Conservation (phyloP, 2,113 vertebrate species). For the Telmatochromis brachygnathus region DNA sequence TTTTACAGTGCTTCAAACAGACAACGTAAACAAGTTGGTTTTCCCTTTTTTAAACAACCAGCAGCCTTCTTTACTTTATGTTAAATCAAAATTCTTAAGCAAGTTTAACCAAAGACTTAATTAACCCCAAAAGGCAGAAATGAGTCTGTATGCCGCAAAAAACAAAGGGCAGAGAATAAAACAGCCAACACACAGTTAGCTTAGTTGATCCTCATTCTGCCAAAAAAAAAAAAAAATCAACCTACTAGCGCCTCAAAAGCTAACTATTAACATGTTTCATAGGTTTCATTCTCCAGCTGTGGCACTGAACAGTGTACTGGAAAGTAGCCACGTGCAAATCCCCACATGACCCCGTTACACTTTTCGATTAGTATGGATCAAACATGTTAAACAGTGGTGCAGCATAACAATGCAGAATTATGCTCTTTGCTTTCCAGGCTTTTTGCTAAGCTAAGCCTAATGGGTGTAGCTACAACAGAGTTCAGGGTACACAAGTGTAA, state of each 20-base stretch:
- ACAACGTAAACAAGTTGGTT: neutral
- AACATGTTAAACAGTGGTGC: neutral
- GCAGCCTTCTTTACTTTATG: neutral
- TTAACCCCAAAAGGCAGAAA: neutral
- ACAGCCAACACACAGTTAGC: neutral
- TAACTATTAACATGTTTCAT: neutral
- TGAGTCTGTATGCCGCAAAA: neutral
- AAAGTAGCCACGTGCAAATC: neutral
- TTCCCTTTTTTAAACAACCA: neutral
- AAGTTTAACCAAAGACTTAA: neutral
- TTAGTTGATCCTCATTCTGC: neutral
- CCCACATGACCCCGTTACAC: neutral
- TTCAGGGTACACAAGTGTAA: neutral
- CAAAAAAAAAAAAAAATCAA: neutral
- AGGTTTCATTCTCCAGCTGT: neutral
- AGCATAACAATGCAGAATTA: fast-evolving
- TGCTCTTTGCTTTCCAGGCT: neutral
- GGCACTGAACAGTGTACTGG: neutral
- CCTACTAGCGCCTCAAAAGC: neutral
- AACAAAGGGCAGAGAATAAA: neutral
- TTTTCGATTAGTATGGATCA: neutral
- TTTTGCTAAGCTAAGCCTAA: neutral
- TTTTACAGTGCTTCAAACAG: neutral
- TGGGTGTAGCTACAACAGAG: neutral
- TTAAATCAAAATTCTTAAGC: neutral